Conservation (phyloP, 2,797 vertebrate genomes). For the Ataeniobius toweri region DNA sequence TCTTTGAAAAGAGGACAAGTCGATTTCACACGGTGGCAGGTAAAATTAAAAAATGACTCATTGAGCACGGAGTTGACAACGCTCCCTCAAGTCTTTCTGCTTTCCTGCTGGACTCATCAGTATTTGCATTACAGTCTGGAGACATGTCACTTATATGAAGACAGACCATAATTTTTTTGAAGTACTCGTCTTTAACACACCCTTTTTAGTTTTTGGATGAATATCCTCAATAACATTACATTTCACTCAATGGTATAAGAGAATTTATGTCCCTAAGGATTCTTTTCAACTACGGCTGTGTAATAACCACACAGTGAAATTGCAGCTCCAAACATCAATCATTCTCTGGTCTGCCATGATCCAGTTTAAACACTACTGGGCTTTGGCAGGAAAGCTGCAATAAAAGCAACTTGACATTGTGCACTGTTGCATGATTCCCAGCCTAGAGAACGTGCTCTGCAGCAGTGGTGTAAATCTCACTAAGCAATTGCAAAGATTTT, state of each 20-base stretch:
- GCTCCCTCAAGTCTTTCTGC: constrained; percentile 11
- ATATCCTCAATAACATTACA: constrained; percentile 53
- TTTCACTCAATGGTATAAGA: constrained; percentile 58
- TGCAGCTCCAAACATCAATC: constrained; percentile 56
- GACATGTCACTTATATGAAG: constrained; percentile 27
- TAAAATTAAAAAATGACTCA: constrained; percentile 52
- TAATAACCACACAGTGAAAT: constrained; percentile 56
- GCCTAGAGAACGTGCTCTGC: constrained; percentile 42
- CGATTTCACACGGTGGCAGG: constrained; percentile 29
- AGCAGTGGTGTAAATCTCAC: constrained; percentile 40
- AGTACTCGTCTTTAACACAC: constrained; percentile 28
- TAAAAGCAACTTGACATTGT: constrained; percentile 69
- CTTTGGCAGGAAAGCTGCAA: constrained; percentile 59
- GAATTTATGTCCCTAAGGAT: constrained; percentile 51
- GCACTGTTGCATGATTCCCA: constrained; percentile 49
- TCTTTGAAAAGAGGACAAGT: constrained; percentile 37
- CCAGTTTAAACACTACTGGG: constrained; percentile 63
- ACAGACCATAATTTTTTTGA: constrained; percentile 38
- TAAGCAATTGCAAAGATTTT: constrained; percentile 26
- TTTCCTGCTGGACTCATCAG: constrained; percentile 7
- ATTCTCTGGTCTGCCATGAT: constrained; percentile 49
- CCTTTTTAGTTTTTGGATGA: constrained; percentile 52
- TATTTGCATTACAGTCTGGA: constrained; percentile 13
- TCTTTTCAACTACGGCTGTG: constrained; percentile 42
- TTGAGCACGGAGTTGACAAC: constrained; percentile 21